phyloP scores from a whole-genome alignment of 2,888 invertebrate species.

The Mythimna ferrago region DNA sequence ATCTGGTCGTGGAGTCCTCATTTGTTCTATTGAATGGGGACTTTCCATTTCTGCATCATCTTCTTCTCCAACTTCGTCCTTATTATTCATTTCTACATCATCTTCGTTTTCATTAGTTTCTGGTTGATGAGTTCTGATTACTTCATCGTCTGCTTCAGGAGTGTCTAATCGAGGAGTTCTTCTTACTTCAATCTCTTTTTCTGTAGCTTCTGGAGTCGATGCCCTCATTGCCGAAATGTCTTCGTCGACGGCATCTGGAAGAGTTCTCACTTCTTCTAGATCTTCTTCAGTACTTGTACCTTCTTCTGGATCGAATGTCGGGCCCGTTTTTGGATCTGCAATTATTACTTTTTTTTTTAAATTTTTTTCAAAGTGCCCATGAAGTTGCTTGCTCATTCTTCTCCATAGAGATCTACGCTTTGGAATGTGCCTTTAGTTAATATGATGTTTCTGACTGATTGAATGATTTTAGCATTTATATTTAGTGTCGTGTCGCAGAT shows the following conservation, averaged over 20 bases:
- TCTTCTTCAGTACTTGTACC: background rate
- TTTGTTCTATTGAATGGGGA: constrained; percentile 26
- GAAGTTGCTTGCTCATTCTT: too few species aligned
- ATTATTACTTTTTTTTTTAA: background rate
- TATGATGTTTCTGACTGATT: too few species aligned
- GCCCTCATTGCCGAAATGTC: background rate
- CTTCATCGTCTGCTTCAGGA: background rate
- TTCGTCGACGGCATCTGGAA: background rate
- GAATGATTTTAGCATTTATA: too few species aligned
- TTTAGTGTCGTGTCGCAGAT: too few species aligned
- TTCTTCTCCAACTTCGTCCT: too few species aligned
- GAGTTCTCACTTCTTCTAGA: background rate
- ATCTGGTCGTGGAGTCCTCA: constrained; percentile 21
- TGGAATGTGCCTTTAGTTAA: too few species aligned
- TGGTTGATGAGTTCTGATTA: background rate
- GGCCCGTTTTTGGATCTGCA: constrained; percentile 39
- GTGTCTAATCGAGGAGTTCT: background rate
- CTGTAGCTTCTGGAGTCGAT: background rate
- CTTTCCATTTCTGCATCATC: background rate
- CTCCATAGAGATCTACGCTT: too few species aligned
- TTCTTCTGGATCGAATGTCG: background rate
- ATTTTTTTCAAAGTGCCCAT: background rate
- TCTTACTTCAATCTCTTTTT: background rate
- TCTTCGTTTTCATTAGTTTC: background rate
- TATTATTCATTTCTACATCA: too few species aligned